Evolutionary conservation across 2,113 vertebrate genomes (phyloP), one percentile per base, ranked within the genome.

Genomic region (Anolis sagrei): DNA sequence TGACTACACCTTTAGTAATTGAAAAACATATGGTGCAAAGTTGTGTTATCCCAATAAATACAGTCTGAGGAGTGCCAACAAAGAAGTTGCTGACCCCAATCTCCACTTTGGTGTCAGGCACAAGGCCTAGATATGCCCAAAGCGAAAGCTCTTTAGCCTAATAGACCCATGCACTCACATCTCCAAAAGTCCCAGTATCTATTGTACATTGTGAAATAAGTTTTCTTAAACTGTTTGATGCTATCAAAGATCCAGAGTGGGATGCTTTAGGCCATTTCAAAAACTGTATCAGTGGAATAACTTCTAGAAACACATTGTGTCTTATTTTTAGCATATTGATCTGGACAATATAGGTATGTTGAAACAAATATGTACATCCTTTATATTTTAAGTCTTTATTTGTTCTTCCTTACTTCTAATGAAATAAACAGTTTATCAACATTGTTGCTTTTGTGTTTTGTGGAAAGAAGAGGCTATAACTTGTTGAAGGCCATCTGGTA

Each of bases 1-100:
- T 72, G 81, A 82, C 66, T 27, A 54, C 34, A 11, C 13, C 49
- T 82, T 82, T 73, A 73, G 68, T 19, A 66, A 44, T 29, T 51
- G 64, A 23, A 84, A 76, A 66, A 25, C 36, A 16, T 84, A 76
- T 44, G 62, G 49, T 84, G 61, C 58, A 84, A 73, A 61, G 21
- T 34, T 16, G 48, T 82, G 68, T 34, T 48, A 25, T 4, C 7
- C 44, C 48, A 72, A 18, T 68, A 36, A 29, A 68, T 27, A 29
- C 27, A 29, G 64, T 2, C 23, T 68, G 27, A 29, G 11, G 64
- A 68, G 27, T 27, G 25, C 27, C 29, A 68, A 68, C 64, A 68
- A 27, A n/a, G 23, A 27, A n/a, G 25, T 11, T 29, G 4, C 8
- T 10, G 25, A 68, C 5, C 64, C 27, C 23, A 27, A 58, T 6